Conservation (phyloP, 2,797 vertebrate species). For the Alcedo quadribrachys region DNA sequence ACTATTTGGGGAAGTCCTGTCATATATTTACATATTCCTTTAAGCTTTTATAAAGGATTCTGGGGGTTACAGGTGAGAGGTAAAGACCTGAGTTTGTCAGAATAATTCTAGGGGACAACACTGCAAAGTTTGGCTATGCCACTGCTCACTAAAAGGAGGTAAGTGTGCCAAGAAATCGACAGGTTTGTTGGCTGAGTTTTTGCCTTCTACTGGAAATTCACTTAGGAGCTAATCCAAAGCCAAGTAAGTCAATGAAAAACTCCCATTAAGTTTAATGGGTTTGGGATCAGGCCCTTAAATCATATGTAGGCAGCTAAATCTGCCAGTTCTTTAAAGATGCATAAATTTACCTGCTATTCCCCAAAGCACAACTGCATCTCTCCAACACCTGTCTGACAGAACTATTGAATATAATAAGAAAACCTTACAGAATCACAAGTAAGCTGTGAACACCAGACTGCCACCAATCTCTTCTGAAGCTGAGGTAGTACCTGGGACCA, state of each 20-base stretch:
- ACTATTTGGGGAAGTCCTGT: neutral
- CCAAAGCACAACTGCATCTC: slow-evolving; percentile 56
- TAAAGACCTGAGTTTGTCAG: neutral
- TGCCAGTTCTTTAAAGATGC: slow-evolving; percentile 69
- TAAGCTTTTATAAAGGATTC: neutral
- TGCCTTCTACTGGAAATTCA: slow-evolving; percentile 69
- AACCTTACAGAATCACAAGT: slow-evolving; percentile 64
- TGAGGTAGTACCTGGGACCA: slow-evolving; percentile 43
- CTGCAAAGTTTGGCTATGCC: neutral
- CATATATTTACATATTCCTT: neutral
- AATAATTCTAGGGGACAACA: neutral
- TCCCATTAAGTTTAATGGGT: slow-evolving; percentile 65
- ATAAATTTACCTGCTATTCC: slow-evolving; percentile 67
- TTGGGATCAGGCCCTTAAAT: slow-evolving; percentile 68
- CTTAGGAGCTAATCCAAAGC: slow-evolving; percentile 67
- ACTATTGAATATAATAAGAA: slow-evolving; percentile 58
- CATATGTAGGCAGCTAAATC: slow-evolving; percentile 59
- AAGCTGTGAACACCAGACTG: slow-evolving; percentile 51
- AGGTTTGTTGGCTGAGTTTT: slow-evolving; percentile 59
- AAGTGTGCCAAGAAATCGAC: slow-evolving; percentile 51
- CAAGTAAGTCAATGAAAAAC: slow-evolving; percentile 67
- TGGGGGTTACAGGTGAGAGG: neutral
- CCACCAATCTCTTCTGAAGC: slow-evolving; percentile 20
- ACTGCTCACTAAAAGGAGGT: neutral
- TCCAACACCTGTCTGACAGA: slow-evolving; percentile 66